These are phyloP conservation scores for Dryomyza anilis DNA, from an alignment of 2,888 invertebrate genomes.

Conservation along the genomic window DNA sequence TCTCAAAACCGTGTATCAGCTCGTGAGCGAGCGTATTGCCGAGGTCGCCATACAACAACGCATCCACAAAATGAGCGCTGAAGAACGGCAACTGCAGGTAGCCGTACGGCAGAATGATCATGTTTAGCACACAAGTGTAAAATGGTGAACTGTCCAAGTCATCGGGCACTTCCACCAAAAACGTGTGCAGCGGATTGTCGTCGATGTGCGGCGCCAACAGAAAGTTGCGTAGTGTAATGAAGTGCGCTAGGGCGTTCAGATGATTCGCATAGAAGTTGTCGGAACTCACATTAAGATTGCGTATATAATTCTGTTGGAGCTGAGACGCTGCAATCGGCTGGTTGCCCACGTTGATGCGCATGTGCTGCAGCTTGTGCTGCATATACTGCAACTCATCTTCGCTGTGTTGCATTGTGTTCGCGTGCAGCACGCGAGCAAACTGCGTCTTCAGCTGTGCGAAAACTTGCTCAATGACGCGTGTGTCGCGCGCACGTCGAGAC, in stretches of 20 bases:
- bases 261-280: constrained; percentile 48
- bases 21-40: constrained; percentile 53
- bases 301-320: constrained; percentile 40
- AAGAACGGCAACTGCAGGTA: constrained; percentile 50
- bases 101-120: constrained; percentile 48
- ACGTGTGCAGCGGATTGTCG: constrained; percentile 41
- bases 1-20: constrained; percentile 50
- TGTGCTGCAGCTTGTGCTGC: constrained; percentile 38
- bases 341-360: constrained; percentile 50
- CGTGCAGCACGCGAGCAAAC: constrained; percentile 36
- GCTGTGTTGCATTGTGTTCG: constrained; percentile 42
- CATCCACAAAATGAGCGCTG: constrained; percentile 48
- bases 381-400: constrained; percentile 37
- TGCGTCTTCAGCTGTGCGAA: constrained; percentile 44
- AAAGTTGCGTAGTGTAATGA: constrained; percentile 33
- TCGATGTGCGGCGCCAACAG: neutral
- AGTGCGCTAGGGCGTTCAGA: constrained; percentile 43
- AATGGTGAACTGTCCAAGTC: constrained; percentile 48
- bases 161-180: constrained; percentile 45
- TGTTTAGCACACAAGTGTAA: constrained; percentile 44
- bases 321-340: constrained; percentile 38
- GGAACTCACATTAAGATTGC: constrained; percentile 37
- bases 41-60: constrained; percentile 48
- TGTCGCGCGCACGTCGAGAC: constrained; percentile 37
- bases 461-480: constrained; percentile 41